Base-by-base conservation (phyloP, 2,113 vertebrate genomes). In the Pogonocichla stellata region DNA sequence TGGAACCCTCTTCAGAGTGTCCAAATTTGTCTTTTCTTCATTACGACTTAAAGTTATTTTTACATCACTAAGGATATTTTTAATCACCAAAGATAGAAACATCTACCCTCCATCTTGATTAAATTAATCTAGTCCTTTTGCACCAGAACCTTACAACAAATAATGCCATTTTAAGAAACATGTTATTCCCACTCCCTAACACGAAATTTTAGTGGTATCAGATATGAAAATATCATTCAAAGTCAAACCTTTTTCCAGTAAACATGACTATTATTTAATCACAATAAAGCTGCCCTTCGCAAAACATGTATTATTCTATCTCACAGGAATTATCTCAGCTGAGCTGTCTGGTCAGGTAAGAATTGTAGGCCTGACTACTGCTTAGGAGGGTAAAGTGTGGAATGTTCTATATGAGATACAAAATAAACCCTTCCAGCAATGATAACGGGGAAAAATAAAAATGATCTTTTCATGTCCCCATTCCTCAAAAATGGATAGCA, bases 11-110 rank as follows among this genome's bases (percentile, higher is more conserved):
- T 81, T n/a, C 45, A 57, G 64, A 69, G 43, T 58, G 38, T 72
- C 47, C 53, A 90, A 57, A 84, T 84, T 80, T 91, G 25, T 53
- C n/a, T 92, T 96, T 92, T 67, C 69, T 94, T 90, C 73, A 62
- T 84, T 88, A 69, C 1, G 51, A 90, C 64, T 88, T 57, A 80
- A 75, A 14, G 16, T 38, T 93, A 93, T 95, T 92, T 95, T 97
- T 77, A 82, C 90, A 86, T 69, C n/a, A 24, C 53, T 70, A 58
- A 38, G 29, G 20, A n/a, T 88, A 93, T 96, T 93, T 95, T 96
- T 77, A 88, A 82, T 77, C 45, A 54, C 61, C 61, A 36, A 74
- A 66, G 61, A 83, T 91, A 73, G 78, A 93, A 95, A 90, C 50
- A 69, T 56, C 70, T 84, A 77, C 54, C 73, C 33, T 85, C n/a